Conservation (phyloP, 1,140 invertebrate species). For the Idris sp. region DNA sequence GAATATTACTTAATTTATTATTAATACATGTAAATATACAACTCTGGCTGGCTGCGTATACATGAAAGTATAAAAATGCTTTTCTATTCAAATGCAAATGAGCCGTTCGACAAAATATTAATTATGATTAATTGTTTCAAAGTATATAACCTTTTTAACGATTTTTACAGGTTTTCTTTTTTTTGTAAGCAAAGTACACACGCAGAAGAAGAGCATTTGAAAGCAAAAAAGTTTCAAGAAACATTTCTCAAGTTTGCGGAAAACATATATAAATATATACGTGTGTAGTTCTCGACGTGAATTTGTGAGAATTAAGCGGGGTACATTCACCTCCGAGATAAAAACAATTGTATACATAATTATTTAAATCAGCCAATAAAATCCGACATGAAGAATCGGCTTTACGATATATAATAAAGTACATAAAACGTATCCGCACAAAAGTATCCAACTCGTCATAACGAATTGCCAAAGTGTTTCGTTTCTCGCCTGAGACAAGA, state of each 20-base stretch:
- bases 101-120: conserved; percentile 34
- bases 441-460: conserved; percentile 48
- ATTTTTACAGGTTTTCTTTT: too few relatives aligned
- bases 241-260: too few relatives aligned
- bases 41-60: background rate
- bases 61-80: conserved; percentile 15
- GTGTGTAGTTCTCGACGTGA: background rate
- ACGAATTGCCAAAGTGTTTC: conserved; percentile 46
- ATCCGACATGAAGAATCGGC: conserved; percentile 41
- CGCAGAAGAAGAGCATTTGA: too few relatives aligned
- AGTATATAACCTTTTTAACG: too few relatives aligned
- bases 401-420: conserved; percentile 54
- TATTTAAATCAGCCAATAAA: conserved; percentile 54
- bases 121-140: conserved; percentile 40
- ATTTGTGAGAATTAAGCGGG: conserved; percentile 13
- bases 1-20: conserved; percentile 38
- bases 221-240: too few relatives aligned
- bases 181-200: too few relatives aligned
- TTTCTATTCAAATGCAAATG: conserved; percentile 42
- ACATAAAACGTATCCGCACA: conserved; percentile 50
- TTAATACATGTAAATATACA: conserved; percentile 37
- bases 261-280: too few relatives aligned
- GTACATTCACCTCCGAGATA: conserved; percentile 39
- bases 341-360: conserved; percentile 55
- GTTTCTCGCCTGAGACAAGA: conserved; percentile 1